phyloP scores from a whole-genome alignment of 1,140 invertebrate genomes.

The Drosophila murphyi region DNA sequence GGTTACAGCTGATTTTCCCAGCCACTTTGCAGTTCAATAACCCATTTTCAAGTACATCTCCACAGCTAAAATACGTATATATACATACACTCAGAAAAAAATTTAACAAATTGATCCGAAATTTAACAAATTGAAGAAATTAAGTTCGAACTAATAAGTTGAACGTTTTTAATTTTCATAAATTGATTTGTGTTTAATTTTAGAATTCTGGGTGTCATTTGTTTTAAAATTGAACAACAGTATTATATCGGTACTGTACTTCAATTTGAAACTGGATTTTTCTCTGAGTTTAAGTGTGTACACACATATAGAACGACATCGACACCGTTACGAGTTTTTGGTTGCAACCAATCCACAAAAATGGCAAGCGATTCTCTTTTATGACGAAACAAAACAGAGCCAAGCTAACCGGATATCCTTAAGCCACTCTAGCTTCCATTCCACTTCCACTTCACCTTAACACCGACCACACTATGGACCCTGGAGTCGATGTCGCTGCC shows the following conservation, averaged over 20 bases:
- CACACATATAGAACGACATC: conserved; percentile 1
- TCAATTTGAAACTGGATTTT: neutral
- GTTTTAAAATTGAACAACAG: too few relatives aligned
- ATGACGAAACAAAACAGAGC: conserved; percentile 57
- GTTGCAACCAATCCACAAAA: conserved; percentile 62
- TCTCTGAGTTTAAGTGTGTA: neutral
- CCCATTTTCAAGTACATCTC: conserved; percentile 47
- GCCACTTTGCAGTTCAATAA: conserved; percentile 69
- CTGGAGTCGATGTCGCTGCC: neutral
- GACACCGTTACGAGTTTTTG: conserved; percentile 32
- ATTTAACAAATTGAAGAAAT: too few relatives aligned
- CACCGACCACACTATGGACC: neutral
- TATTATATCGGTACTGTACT: too few relatives aligned
- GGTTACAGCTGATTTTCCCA: conserved; percentile 5
- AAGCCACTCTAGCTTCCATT: conserved; percentile 21
- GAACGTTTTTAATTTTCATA: too few relatives aligned
- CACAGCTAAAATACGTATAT: neutral
- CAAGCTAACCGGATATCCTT: conserved; percentile 55
- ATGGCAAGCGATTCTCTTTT: conserved; percentile 75
- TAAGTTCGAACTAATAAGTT: too few relatives aligned
- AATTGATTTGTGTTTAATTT: too few relatives aligned
- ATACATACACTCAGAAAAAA: neutral
- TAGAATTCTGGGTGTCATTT: too few relatives aligned
- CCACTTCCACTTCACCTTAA: neutral
- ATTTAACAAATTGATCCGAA: too few relatives aligned